A percentile compares a stretch with the other conserved stretches of the same genome.
These are phyloP conservation scores for Heterocephalus glaber DNA, from an alignment of 2,113 vertebrate genomes.

Conservation along the genomic window DNA sequence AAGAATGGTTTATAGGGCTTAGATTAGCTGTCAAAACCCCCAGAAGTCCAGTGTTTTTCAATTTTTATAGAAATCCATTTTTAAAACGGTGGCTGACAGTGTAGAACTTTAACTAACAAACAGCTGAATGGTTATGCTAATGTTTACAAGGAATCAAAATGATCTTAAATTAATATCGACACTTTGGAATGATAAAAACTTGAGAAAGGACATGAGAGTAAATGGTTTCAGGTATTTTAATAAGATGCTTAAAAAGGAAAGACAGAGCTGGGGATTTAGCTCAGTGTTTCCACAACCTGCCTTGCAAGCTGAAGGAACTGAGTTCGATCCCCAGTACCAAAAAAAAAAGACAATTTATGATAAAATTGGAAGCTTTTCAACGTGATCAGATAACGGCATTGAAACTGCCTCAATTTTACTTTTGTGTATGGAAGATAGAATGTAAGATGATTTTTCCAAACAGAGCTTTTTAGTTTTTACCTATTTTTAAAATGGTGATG, in stretches of 20 bases:
- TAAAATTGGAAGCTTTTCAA: constrained; percentile 11
- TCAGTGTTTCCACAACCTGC: no score
- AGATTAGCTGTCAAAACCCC: not conserved
- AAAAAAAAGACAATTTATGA: not conserved
- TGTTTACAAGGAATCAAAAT: constrained; percentile 28
- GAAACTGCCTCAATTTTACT: not conserved
- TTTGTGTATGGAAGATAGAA: not conserved
- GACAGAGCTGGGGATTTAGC: no score
- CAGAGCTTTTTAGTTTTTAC: constrained; percentile 33
- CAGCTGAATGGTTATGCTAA: not conserved
- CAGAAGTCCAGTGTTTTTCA: not conserved
- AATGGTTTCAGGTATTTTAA: not conserved
- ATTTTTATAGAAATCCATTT: not conserved
- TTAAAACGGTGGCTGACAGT: not conserved
- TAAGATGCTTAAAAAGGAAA: constrained; percentile 7
- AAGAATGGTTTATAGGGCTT: not conserved
- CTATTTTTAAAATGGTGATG: not conserved
- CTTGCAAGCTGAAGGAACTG: no score
- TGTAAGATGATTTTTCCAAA: constrained; percentile 9
- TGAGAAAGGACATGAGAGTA: not conserved
- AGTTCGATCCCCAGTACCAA: no score
- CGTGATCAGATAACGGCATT: not conserved
- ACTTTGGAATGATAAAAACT: constrained; percentile 42
- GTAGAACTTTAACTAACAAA: not conserved
- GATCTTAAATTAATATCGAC: not conserved